These are phyloP conservation scores for Allophyes oxyacanthae DNA, from an alignment of 2,888 invertebrate species.

Conservation along the genomic window DNA sequence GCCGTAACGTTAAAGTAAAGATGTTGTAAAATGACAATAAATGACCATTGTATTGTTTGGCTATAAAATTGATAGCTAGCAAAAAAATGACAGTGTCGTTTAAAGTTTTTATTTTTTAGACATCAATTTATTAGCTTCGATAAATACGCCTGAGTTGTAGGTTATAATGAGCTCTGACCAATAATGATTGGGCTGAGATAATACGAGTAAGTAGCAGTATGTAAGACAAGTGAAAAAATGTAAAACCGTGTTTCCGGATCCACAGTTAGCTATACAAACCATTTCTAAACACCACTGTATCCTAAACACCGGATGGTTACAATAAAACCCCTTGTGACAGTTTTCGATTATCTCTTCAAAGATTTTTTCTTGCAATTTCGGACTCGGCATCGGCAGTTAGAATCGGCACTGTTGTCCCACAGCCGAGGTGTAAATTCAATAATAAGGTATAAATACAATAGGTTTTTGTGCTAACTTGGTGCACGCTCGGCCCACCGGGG, in stretches of 20 bases:
- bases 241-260: constrained; percentile 2
- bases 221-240: not conserved
- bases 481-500: constrained; percentile 68
- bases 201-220: not conserved
- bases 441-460: constrained; percentile 73
- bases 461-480: constrained; percentile 58
- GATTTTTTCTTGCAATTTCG: constrained; percentile 60
- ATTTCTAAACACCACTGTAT: constrained; percentile 26
- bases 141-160: not conserved
- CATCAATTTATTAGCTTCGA: not conserved
- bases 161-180: too few species aligned
- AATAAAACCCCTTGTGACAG: constrained; percentile 56
- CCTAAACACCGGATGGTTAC: constrained; percentile 45
- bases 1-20: constrained; percentile 28
- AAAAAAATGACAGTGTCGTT: constrained; percentile 18
- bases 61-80: constrained; percentile 31
- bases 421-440: constrained; percentile 80
- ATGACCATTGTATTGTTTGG: constrained; percentile 42
- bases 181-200: too few species aligned
- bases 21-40: constrained; percentile 42
- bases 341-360: constrained; percentile 61
- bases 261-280: constrained; percentile 12
- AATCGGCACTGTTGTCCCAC: constrained; percentile 63
- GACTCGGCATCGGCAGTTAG: constrained; percentile 53
- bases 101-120: constrained; percentile 8